A percentile compares a stretch with the other conserved stretches of the same genome.
These are phyloP conservation scores for Sarcophaga rosellei DNA, from an alignment of 2,888 invertebrate species.

Conservation along the genomic window DNA sequence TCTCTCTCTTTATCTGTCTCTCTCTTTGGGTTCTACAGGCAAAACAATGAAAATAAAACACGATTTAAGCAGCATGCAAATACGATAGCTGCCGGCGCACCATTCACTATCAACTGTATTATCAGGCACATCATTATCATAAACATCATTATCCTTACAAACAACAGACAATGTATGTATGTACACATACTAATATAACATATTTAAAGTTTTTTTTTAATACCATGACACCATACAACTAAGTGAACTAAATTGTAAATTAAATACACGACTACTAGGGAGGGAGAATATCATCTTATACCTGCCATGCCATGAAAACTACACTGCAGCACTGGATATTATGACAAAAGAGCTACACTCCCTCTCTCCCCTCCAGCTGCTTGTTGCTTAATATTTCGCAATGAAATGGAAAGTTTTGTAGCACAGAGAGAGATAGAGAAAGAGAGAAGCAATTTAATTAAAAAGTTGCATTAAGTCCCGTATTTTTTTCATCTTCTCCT, in stretches of 20 bases:
- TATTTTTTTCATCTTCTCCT: neutral
- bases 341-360: no score
- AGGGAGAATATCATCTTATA: no score
- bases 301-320: no score
- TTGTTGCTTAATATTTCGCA: no score
- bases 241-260: no score
- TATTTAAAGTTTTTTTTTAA: no score
- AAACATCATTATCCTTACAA: neutral
- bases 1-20: no score
- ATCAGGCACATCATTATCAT: neutral
- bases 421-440: neutral
- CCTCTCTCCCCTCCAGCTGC: no score
- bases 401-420: no score
- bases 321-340: no score
- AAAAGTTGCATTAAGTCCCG: conserved; percentile 55
- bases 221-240: neutral
- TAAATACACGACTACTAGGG: neutral
- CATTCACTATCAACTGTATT: no score
- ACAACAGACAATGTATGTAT: neutral
- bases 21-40: neutral
- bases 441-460: conserved; percentile 60
- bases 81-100: no score
- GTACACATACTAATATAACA: neutral
- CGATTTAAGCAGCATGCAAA: neutral
- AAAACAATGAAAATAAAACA: neutral